These are phyloP conservation scores for Urechis unicinctus DNA, from an alignment of 2,888 invertebrate species.

Conservation along the genomic window DNA sequence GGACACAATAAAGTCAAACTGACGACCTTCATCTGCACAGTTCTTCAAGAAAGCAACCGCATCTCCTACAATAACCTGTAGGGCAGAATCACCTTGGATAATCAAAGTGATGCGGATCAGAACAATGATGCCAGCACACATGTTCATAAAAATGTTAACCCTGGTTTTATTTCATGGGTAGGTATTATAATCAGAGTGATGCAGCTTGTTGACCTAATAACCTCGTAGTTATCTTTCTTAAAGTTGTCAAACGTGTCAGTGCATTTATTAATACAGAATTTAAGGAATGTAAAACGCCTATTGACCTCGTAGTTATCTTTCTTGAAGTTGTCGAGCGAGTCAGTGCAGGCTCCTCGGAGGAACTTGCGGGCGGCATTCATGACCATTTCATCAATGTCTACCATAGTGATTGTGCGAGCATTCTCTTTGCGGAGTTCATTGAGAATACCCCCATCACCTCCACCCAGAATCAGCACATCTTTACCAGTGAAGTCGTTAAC, in stretches of 20 bases:
- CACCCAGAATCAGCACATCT: slow-evolving; percentile 86
- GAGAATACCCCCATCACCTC: slow-evolving; percentile 89
- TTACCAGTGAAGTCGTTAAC: slow-evolving; percentile 76
- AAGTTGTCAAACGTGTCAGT: too few species aligned
- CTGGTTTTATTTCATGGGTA: too few species aligned
- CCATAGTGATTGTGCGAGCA: slow-evolving; percentile 83
- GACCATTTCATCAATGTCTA: slow-evolving; percentile 65
- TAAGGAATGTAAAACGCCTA: background rate
- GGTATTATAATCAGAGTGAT: too few species aligned
- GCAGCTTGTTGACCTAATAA: too few species aligned
- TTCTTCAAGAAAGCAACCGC: slow-evolving; percentile 56
- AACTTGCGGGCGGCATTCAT: slow-evolving; percentile 80
- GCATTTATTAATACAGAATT: too few species aligned
- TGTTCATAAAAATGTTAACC: too few species aligned
- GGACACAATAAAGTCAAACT: slow-evolving; percentile 87
- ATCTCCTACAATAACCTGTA: slow-evolving; percentile 62
- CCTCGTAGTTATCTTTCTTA: too few species aligned
- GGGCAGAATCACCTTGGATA: background rate
- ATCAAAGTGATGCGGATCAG: background rate
- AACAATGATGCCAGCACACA: background rate
- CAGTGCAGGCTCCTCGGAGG: slow-evolving; percentile 78
- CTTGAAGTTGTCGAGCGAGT: slow-evolving; percentile 72
- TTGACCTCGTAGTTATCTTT: slow-evolving; percentile 73
- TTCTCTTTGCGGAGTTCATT: slow-evolving; percentile 84
- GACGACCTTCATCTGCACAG: slow-evolving; percentile 63